A percentile compares a stretch with the other conserved stretches of the same genome.
These are phyloP conservation scores for Thymelicus sylvestris DNA, from an alignment of 2,888 invertebrate species.

Conservation along the genomic window DNA sequence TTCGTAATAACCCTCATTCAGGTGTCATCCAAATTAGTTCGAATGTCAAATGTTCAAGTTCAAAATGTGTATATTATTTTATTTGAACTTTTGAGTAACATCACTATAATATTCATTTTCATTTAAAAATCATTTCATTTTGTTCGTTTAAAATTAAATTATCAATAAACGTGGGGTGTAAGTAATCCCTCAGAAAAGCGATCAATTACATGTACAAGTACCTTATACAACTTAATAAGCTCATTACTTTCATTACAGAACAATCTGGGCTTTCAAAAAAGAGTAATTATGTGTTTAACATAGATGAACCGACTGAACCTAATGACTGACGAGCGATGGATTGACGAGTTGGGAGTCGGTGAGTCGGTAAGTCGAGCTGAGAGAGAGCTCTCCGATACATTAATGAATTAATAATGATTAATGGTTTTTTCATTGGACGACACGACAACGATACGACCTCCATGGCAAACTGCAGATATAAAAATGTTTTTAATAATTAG, in stretches of 20 bases:
- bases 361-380: neutral
- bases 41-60: slow-evolving; percentile 1
- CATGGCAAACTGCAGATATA: no score
- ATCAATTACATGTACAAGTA: no score
- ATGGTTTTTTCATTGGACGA: slow-evolving; percentile 46
- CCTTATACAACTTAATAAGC: no score
- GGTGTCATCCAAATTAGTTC: slow-evolving; percentile 24
- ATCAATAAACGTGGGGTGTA: no score
- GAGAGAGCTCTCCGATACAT: slow-evolving; percentile 80
- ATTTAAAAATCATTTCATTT: neutral
- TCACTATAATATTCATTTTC: neutral
- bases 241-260: no score
- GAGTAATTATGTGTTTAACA: neutral
- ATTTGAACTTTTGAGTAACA: neutral
- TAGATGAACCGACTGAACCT: neutral
- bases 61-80: slow-evolving; percentile 6
- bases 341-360: neutral
- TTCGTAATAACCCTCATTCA: slow-evolving; percentile 20
- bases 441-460: neutral
- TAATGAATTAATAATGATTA: slow-evolving; percentile 80
- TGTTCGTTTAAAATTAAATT: neutral
- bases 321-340: slow-evolving; percentile 9
- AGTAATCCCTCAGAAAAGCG: no score
- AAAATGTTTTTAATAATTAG: no score
- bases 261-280: neutral